A percentile compares a stretch with the other conserved stretches of the same genome.
Evolutionary conservation across 2,797 vertebrate species (phyloP).

Genomic region (Tragopan temminckii): DNA sequence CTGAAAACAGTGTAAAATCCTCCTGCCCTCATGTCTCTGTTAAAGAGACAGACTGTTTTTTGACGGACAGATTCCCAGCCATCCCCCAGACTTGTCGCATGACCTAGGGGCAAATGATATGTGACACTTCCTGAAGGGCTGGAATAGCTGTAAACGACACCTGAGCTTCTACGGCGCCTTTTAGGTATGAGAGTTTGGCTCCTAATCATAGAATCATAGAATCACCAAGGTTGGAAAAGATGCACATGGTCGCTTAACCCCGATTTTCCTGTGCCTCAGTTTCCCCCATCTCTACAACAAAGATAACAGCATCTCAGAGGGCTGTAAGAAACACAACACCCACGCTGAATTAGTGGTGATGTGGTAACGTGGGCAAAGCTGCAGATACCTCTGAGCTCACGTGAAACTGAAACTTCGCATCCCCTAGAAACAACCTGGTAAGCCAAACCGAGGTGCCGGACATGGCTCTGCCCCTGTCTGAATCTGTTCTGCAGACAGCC

Average conservation of each 20-base stretch:
- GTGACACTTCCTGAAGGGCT: constrained; percentile 47
- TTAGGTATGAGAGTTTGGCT: background rate
- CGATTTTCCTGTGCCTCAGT: background rate
- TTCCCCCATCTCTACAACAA: background rate
- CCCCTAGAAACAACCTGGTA: background rate
- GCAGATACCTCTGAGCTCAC: background rate
- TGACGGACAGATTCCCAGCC: constrained; percentile 3
- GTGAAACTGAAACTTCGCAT: background rate
- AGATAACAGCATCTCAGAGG: background rate
- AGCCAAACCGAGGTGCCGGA: background rate
- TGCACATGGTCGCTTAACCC: background rate
- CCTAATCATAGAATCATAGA: background rate
- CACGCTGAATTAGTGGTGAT: background rate
- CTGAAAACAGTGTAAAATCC: constrained; percentile 4
- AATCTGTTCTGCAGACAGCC: constrained; percentile 29
- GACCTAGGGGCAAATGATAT: constrained; percentile 23
- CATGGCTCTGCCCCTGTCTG: background rate
- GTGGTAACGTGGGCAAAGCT: background rate
- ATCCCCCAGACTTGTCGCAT: background rate
- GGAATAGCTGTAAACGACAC: constrained; percentile 38
- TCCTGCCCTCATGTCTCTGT: background rate
- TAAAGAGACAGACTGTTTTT: constrained; percentile 12
- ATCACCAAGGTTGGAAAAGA: no score
- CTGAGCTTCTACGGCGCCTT: background rate
- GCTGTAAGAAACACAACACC: background rate